Evolutionary conservation across 2,113 vertebrate species (phyloP), one percentile per base, ranked within the genome.

Genomic region (Trematocara variabile): DNA sequence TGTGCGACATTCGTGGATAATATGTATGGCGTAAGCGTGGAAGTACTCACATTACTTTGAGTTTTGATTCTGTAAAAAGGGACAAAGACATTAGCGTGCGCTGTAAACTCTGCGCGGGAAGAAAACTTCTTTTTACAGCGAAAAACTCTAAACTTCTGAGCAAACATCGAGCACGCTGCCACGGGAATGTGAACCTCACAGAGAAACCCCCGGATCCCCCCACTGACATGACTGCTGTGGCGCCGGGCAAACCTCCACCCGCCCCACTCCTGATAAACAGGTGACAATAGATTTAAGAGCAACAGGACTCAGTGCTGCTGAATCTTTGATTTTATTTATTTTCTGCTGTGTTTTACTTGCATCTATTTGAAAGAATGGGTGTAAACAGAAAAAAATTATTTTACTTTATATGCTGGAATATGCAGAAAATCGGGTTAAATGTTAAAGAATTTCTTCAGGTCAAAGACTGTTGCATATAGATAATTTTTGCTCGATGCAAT

Each of bases 11-110:
- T 14, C 12, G 2, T 56, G 7, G 54, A 14, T 28, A 28, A 56
- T 14, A 28, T 56, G 54, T 1, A 56, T 12, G 0, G 54, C 0
- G 4, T 25, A 56, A 56, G 54, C 1, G 2, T 0, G 54, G 54
- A 56, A 30, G 54, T 56, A 56, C 0, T 56, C 25, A 0, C 54
- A 56, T 56, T 56, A 56, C 54, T 30, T 30, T 16, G 54, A 56
- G 13, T 56, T 56, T 14, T 56, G 25, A 56, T 28, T 56, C 7
- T 0, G 7, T 5, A 56, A 56, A 56, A 28, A 56, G 54, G 28
- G 54, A 30, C 54, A 0, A 28, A 56, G 4, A 56, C 12, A 1
- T 14, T 28, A 56, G 25, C 7, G 0, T 28, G 7, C 0, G 4
- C 54, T 56, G 22, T 56, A 0, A 4, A 0, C 54, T 56, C 54